Evolutionary conservation across 2,888 invertebrate species (phyloP).

Genomic region (Pantelozetes paolii): DNA sequence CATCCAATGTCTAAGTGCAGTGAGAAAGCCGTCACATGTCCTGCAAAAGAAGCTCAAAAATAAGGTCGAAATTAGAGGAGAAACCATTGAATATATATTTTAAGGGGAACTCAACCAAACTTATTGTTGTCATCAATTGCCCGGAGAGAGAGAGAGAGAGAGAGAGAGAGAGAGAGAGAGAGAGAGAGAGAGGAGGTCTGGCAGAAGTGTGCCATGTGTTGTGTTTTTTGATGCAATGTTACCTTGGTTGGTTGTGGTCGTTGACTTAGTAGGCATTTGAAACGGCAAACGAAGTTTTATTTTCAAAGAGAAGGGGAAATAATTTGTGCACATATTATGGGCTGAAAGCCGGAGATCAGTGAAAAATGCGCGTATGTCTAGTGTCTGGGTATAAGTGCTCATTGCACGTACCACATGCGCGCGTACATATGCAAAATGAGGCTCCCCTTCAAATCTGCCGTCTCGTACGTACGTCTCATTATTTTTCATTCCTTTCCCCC

Average conservation of each 20-base stretch:
- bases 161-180: background rate
- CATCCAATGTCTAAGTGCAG: background rate
- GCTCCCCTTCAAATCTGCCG: background rate
- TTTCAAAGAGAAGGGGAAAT: conserved; percentile 1
- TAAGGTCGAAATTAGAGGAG: background rate
- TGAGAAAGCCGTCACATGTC: background rate
- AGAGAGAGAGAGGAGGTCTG: background rate
- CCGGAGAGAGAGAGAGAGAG: background rate
- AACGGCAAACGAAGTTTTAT: background rate
- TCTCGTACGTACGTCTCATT: conserved; percentile 5
- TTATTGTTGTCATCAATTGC: conserved; percentile 1
- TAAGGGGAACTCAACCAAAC: conserved; percentile 4
- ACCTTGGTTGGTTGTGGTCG: background rate
- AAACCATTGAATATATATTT: no score
- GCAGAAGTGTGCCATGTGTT: background rate
- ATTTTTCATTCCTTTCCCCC: background rate
- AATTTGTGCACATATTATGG: conserved; percentile 9
- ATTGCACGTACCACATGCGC: conserved; percentile 12
- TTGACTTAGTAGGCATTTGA: no score
- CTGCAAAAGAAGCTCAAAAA: background rate
- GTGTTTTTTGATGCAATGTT: conserved; percentile 7
- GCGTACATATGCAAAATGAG: background rate
- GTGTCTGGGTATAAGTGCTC: background rate
- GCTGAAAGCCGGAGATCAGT: background rate
- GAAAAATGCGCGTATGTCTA: background rate